These are phyloP conservation scores for Riparia riparia DNA, from an alignment of 2,113 vertebrate species.

Conservation along the genomic window DNA sequence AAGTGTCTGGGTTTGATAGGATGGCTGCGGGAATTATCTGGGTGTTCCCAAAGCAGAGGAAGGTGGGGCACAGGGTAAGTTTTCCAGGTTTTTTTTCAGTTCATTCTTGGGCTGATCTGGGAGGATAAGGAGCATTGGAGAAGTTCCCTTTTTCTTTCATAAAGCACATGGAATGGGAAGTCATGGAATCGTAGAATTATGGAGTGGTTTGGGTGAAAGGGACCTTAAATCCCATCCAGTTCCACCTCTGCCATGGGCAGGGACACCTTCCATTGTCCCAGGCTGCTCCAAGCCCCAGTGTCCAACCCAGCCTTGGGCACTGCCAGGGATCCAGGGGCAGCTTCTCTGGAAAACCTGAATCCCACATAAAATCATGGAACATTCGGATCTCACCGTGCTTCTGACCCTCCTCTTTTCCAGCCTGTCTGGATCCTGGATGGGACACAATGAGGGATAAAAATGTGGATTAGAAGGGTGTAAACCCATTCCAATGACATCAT, in stretches of 20 bases:
- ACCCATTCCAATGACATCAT: neutral
- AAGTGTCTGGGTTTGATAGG: neutral
- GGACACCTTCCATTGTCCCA: neutral
- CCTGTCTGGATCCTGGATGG: neutral
- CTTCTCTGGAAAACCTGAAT: neutral
- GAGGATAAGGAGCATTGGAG: neutral
- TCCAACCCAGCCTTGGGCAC: accelerated
- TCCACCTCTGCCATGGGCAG: neutral
- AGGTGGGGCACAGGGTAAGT: neutral
- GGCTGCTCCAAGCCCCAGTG: neutral
- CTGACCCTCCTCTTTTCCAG: neutral
- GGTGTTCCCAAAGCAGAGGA: neutral
- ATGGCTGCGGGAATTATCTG: neutral
- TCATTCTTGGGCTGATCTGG: neutral
- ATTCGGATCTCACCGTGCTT: neutral
- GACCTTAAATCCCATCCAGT: neutral
- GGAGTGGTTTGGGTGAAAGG: neutral
- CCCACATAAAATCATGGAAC: accelerated
- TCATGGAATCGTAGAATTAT: neutral
- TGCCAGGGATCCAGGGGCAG: neutral
- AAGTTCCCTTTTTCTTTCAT: neutral
- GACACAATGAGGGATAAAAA: neutral
- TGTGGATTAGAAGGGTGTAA: neutral
- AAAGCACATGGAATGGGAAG: neutral
- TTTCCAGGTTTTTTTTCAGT: neutral